These are phyloP conservation scores for Campopleginae sp. DNA, from an alignment of 2,888 invertebrate genomes.

Conservation along the genomic window DNA sequence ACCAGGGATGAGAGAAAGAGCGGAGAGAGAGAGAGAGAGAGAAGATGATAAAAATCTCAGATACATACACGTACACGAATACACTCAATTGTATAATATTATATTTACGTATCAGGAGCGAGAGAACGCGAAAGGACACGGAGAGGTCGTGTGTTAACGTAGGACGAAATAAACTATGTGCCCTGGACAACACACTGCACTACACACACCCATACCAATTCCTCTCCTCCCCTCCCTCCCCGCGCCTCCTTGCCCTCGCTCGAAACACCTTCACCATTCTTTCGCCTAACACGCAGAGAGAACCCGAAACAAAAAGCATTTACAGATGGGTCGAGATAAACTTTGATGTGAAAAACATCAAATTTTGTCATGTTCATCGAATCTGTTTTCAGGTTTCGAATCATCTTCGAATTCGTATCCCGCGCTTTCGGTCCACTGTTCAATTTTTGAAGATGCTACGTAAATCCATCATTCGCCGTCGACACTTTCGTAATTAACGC, in stretches of 20 bases:
- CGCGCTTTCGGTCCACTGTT: too few species aligned
- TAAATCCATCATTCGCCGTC: too few species aligned
- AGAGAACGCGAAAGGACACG: constrained; percentile 42
- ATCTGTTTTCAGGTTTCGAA: neutral
- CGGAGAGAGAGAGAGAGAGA: constrained; percentile 47
- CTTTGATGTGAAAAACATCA: neutral
- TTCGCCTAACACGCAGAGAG: neutral
- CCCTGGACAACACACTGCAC: constrained; percentile 28
- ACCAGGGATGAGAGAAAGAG: constrained; percentile 50
- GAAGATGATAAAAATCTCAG: constrained; percentile 60
- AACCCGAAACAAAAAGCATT: neutral
- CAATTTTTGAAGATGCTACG: too few species aligned
- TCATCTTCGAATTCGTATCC: too few species aligned
- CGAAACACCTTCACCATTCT: neutral
- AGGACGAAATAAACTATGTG: constrained; percentile 53
- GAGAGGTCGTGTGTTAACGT: constrained; percentile 41
- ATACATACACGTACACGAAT: constrained; percentile 68
- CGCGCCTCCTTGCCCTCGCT: neutral
- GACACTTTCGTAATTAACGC: too few species aligned
- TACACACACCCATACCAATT: neutral
- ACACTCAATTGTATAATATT: constrained; percentile 80
- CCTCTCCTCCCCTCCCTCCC: neutral
- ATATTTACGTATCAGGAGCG: constrained; percentile 79
- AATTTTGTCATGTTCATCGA: neutral
- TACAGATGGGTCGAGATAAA: neutral